phyloP scores from a whole-genome alignment of 2,797 vertebrate species.

The Chaetophractus vellerosus region DNA sequence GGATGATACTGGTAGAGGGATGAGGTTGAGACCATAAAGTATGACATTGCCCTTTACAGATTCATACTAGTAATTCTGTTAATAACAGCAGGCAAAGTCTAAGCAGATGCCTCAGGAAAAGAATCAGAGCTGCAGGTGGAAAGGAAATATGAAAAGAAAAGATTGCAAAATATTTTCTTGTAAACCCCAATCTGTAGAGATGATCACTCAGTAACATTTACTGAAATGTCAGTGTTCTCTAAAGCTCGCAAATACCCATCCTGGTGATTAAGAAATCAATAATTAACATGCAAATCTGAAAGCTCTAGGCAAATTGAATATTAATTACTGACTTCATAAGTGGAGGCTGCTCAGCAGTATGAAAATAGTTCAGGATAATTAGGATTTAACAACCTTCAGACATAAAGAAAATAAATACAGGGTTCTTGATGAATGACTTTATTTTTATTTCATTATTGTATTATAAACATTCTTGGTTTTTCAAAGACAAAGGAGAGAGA shows the following conservation, averaged over 20 bases:
- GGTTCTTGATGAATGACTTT: conserved; percentile 83
- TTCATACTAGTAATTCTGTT: conserved; percentile 9
- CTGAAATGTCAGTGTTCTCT: conserved; percentile 82
- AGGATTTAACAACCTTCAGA: conserved; percentile 86
- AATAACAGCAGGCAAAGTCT: conserved; percentile 14
- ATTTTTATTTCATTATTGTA: conserved; percentile 86
- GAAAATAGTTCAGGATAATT: conserved; percentile 83
- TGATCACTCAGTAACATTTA: conserved; percentile 77
- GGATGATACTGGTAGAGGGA: not conserved
- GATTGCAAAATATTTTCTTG: conserved; percentile 78
- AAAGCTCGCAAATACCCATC: conserved; percentile 83
- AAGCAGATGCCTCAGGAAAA: conserved; percentile 52
- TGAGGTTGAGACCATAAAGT: not conserved
- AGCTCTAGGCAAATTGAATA: conserved; percentile 86
- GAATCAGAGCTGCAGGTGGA: conserved; percentile 61
- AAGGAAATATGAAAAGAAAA: conserved; percentile 74
- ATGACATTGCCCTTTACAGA: conserved; percentile 22
- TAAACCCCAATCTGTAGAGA: conserved; percentile 77
- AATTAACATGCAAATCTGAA: conserved; percentile 85
- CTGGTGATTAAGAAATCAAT: conserved; percentile 84
- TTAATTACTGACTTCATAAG: conserved; percentile 84
- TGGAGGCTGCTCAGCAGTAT: conserved; percentile 84
- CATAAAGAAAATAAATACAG: conserved; percentile 83
- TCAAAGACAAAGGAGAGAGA: conserved; percentile 72
- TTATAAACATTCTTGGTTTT: conserved; percentile 81